Conservation (phyloP, 2,888 invertebrate species). For the Diaphora mendica region DNA sequence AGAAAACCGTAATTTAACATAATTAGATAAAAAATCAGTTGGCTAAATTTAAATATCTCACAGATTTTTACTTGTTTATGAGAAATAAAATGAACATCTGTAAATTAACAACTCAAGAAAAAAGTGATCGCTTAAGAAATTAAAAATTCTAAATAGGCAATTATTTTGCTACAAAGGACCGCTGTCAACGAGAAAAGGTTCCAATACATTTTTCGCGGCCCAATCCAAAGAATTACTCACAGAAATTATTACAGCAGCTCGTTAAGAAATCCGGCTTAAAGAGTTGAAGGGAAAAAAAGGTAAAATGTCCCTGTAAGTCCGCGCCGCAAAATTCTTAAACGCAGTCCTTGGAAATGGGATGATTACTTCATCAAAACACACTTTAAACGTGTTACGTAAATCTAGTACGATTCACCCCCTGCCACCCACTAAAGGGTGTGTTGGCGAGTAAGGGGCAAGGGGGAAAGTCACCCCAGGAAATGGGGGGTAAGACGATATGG, state of each 20-base stretch:
- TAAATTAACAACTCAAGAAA: conserved; percentile 8
- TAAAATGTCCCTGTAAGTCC: conserved; percentile 73
- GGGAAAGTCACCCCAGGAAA: conserved; percentile 69
- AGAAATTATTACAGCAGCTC: conserved; percentile 74
- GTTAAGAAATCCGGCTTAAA: conserved; percentile 82
- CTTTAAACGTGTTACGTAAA: conserved; percentile 87
- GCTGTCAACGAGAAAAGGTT: conserved; percentile 49
- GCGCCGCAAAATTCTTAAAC: conserved; percentile 84
- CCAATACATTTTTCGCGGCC: conserved; percentile 62
- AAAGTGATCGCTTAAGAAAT: conserved; percentile 15
- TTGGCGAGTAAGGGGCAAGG: conserved; percentile 57
- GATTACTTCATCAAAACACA: conserved; percentile 87
- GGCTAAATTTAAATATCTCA: background rate
- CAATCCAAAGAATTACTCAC: conserved; percentile 65
- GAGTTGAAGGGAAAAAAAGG: conserved; percentile 75
- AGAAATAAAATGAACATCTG: conserved; percentile 18
- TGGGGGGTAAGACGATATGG: conserved; percentile 86
- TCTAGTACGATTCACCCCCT: conserved; percentile 81
- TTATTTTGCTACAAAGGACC: conserved; percentile 36
- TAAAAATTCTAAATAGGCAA: conserved; percentile 39
- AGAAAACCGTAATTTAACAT: background rate
- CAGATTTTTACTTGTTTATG: background rate
- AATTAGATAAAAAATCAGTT: background rate
- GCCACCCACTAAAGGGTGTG: conserved; percentile 77
- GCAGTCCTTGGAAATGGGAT: conserved; percentile 85